phyloP scores from a whole-genome alignment of 2,888 invertebrate genomes.

The Clanis bilineata region DNA sequence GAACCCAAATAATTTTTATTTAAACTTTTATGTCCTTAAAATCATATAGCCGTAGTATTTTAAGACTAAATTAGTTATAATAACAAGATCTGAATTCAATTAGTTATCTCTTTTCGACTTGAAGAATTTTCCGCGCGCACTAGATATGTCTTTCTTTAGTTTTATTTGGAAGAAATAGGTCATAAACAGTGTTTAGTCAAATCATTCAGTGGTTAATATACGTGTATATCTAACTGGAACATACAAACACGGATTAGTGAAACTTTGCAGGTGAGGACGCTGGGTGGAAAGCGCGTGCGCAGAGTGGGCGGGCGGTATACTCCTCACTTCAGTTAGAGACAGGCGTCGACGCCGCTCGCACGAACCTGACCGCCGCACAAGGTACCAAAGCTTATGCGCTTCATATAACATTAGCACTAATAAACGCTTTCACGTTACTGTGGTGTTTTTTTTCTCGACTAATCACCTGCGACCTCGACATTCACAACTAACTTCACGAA shows the following conservation, averaged over 20 bases:
- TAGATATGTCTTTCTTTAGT: background rate
- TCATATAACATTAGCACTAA: slow-evolving; percentile 73
- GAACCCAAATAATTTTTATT: slow-evolving; percentile 9
- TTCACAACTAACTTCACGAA: slow-evolving; percentile 68
- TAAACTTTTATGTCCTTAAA: slow-evolving; percentile 15
- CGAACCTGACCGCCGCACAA: slow-evolving; percentile 78
- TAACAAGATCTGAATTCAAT: slow-evolving; percentile 9
- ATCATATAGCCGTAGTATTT: background rate
- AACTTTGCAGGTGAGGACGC: slow-evolving; percentile 69
- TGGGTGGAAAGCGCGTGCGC: slow-evolving; percentile 40
- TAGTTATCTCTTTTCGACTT: background rate
- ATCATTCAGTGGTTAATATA: slow-evolving; percentile 34
- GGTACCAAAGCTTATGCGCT: slow-evolving; percentile 65
- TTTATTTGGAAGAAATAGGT: background rate
- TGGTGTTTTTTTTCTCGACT: slow-evolving; percentile 55
- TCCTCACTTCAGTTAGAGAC: slow-evolving; percentile 69
- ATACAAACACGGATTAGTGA: slow-evolving; percentile 47
- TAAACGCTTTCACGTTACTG: slow-evolving; percentile 62
- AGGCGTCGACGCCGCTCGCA: slow-evolving; percentile 78
- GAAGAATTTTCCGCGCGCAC: background rate
- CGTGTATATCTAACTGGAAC: slow-evolving; percentile 36
- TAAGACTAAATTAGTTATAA: slow-evolving; percentile 6
- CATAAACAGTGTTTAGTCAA: slow-evolving; percentile 23
- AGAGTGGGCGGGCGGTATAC: slow-evolving; percentile 61
- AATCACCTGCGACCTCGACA: slow-evolving; percentile 65